These are phyloP conservation scores for Patagioenas fasciata DNA, from an alignment of 2,113 vertebrate species.

Conservation along the genomic window DNA sequence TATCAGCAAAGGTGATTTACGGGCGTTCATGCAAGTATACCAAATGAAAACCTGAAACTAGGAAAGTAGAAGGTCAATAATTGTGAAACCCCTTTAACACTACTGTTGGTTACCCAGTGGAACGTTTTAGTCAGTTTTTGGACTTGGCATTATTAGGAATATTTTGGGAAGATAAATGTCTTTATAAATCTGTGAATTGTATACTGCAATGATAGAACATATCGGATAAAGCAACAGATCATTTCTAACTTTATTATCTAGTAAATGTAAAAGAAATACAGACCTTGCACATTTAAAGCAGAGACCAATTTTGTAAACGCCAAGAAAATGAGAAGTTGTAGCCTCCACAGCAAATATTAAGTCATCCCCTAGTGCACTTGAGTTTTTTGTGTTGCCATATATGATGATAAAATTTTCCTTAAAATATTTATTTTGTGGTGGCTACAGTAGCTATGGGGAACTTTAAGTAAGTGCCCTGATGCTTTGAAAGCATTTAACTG, in stretches of 20 bases:
- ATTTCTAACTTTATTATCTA: not conserved
- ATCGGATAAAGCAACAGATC: not conserved
- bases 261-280: not conserved
- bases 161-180: not conserved
- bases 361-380: not conserved
- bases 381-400: not conserved
- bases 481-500: not conserved
- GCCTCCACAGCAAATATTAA: not conserved
- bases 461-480: not conserved
- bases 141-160: not conserved
- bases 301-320: not conserved
- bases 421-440: not conserved
- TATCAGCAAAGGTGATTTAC: no score
- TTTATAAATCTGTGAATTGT: not conserved
- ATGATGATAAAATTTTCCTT: not conserved
- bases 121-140: not conserved
- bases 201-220: not conserved
- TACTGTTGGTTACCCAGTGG: not conserved
- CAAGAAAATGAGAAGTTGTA: not conserved
- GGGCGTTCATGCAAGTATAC: no score
- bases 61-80: not conserved
- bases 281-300: not conserved
- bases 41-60: not conserved
- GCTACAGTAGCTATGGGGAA: not conserved
- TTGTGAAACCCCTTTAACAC: not conserved